phyloP scores from a whole-genome alignment of 2,797 vertebrate genomes.

The Parauchenoglanis ngamensis region DNA sequence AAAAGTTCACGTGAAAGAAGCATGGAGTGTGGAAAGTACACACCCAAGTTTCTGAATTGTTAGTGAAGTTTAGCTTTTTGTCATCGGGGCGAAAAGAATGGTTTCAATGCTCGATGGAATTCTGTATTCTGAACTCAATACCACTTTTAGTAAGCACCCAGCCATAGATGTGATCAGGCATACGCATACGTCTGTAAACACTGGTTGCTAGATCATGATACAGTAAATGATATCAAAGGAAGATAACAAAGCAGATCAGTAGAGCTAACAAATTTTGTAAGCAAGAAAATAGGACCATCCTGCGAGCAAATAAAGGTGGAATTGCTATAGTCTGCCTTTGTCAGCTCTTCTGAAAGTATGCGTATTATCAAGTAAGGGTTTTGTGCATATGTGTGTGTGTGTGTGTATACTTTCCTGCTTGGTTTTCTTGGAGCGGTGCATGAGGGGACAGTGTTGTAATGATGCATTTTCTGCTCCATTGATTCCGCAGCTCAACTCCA shows the following conservation, averaged over 20 bases:
- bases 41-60: not conserved
- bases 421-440: conserved; percentile 46
- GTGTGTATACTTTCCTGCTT: conserved; percentile 40
- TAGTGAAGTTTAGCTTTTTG: not conserved
- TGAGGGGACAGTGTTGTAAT: conserved; percentile 71
- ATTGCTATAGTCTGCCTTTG: conserved; percentile 1
- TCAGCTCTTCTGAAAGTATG: conserved; percentile 26
- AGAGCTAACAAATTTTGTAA: not conserved
- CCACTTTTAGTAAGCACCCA: not conserved
- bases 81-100: not conserved
- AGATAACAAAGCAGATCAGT: not conserved
- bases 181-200: not conserved
- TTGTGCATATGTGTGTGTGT: conserved; percentile 41
- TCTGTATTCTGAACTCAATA: not conserved
- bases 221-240: not conserved
- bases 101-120: not conserved
- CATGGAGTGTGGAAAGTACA: not conserved
- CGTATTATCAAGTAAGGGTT: not conserved
- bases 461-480: conserved; percentile 82
- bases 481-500: conserved; percentile 75
- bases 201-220: not conserved
- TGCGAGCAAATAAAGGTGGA: conserved; percentile 10
- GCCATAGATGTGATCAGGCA: not conserved
- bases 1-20: not conserved
- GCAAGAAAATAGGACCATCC: not conserved